phyloP scores from a whole-genome alignment of 2,888 invertebrate species.

The Amblyjoppa proteus region DNA sequence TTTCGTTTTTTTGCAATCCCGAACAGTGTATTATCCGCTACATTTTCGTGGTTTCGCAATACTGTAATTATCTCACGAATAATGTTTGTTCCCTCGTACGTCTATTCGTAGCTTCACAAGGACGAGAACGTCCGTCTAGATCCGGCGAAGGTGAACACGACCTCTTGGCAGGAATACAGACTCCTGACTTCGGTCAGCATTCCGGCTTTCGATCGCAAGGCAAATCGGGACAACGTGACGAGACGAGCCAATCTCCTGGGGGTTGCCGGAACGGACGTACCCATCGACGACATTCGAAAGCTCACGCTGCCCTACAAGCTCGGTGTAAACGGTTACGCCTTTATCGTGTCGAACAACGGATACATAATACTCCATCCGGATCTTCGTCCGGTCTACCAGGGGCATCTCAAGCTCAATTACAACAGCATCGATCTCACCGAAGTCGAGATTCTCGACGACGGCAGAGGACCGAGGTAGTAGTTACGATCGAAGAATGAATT shows the following conservation, averaged over 20 bases:
- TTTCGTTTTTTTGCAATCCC: conserved; percentile 28
- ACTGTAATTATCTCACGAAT: not conserved
- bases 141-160: conserved; percentile 73
- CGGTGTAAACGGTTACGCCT: conserved; percentile 98
- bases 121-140: conserved; percentile 76
- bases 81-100: not conserved
- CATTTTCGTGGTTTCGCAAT: conserved; percentile 32
- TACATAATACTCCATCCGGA: conserved; percentile 98
- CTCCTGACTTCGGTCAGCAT: conserved; percentile 96
- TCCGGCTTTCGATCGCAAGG: conserved; percentile 94
- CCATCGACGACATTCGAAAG: conserved; percentile 95
- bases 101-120: conserved; percentile 70
- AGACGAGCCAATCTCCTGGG: conserved; percentile 93
- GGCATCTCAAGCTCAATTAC: conserved; percentile 94
- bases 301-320: conserved; percentile 96
- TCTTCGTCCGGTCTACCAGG: conserved; percentile 92
- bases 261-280: conserved; percentile 98
- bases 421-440: conserved; percentile 98
- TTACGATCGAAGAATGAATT: conserved; percentile 19
- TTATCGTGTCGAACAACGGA: conserved; percentile 98
- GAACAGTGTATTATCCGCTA: conserved; percentile 36
- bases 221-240: conserved; percentile 87
- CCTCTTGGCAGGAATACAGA: conserved; percentile 86
- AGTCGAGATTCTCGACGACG: conserved; percentile 94
- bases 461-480: conserved; percentile 88